These are phyloP conservation scores for Macroglossus sobrinus DNA, from an alignment of 2,113 vertebrate genomes.

Conservation along the genomic window DNA sequence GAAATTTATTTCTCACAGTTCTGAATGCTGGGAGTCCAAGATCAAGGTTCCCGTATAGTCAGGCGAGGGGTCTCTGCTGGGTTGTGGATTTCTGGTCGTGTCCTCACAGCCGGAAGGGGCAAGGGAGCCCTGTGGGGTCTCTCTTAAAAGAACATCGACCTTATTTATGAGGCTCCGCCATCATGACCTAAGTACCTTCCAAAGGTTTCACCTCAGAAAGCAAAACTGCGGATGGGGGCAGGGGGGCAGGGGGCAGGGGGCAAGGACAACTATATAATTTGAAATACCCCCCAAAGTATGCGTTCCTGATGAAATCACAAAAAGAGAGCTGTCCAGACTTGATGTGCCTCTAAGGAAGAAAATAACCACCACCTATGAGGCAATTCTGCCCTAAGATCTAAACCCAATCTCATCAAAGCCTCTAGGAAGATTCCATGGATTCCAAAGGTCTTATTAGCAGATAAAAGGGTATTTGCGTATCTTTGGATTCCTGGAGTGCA, in stretches of 20 bases:
- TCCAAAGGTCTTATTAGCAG: slow-evolving; percentile 58
- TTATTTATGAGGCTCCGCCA: background rate
- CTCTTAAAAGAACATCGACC: background rate
- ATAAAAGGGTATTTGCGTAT: slow-evolving; percentile 63
- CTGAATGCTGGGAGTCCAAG: background rate
- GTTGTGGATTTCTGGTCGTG: no score
- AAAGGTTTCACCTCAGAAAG: background rate
- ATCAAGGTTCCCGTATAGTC: background rate
- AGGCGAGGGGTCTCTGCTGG: background rate
- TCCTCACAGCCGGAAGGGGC: background rate
- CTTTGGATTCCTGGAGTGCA: slow-evolving; percentile 66
- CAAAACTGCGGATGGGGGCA: background rate
- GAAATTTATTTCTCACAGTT: background rate
- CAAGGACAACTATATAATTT: background rate
- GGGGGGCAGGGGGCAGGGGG: no score
- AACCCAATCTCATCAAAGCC: slow-evolving; percentile 58
- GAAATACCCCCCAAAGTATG: background rate
- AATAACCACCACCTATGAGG: slow-evolving; percentile 17
- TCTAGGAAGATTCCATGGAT: slow-evolving; percentile 59
- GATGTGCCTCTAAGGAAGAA: slow-evolving; percentile 19
- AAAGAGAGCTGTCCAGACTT: background rate
- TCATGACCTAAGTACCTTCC: background rate
- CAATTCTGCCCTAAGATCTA: slow-evolving; percentile 38
- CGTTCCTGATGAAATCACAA: background rate
- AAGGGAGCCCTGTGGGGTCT: background rate